Evolutionary conservation across 2,797 vertebrate species (phyloP).

Genomic region (Odontamblyopus lacepedii): DNA sequence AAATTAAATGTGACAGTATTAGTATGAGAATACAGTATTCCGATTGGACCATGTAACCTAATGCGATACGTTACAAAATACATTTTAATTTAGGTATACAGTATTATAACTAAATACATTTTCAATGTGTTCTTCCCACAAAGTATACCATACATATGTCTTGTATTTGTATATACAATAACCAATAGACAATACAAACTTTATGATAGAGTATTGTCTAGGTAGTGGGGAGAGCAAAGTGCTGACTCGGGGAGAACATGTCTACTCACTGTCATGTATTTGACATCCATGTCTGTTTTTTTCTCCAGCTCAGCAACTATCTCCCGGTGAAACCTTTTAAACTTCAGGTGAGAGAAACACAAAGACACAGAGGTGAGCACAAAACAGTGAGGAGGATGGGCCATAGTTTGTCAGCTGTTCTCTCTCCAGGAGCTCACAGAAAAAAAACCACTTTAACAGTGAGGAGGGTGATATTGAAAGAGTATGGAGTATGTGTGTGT

Average conservation of each 20-base stretch:
- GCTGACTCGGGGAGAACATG: neutral
- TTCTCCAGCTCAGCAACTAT: conserved; percentile 91
- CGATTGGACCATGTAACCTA: too few relatives aligned
- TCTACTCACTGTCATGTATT: conserved; percentile 95
- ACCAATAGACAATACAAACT: neutral
- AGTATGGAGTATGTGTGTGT: conserved; percentile 29
- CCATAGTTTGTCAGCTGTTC: conserved; percentile 35
- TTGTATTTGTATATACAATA: neutral
- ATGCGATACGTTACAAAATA: too few relatives aligned
- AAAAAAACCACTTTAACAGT: conserved; percentile 13
- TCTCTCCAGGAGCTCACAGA: conserved; percentile 15
- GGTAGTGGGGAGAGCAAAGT: neutral
- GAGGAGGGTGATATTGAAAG: conserved; percentile 36
- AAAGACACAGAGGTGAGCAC: conserved; percentile 43
- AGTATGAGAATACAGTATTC: too few relatives aligned
- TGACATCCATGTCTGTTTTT: conserved; percentile 95
- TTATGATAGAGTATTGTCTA: conserved; percentile 1
- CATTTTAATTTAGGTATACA: too few relatives aligned
- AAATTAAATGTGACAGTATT: too few relatives aligned
- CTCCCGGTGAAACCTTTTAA: conserved; percentile 93
- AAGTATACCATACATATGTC: too few relatives aligned
- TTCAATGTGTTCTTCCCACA: too few relatives aligned
- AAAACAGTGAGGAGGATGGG: conserved; percentile 17
- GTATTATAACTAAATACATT: too few relatives aligned
- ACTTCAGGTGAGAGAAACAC: conserved; percentile 73